Base-by-base conservation (phyloP, 2,113 vertebrate genomes). In the Nothobranchius furzeri region DNA sequence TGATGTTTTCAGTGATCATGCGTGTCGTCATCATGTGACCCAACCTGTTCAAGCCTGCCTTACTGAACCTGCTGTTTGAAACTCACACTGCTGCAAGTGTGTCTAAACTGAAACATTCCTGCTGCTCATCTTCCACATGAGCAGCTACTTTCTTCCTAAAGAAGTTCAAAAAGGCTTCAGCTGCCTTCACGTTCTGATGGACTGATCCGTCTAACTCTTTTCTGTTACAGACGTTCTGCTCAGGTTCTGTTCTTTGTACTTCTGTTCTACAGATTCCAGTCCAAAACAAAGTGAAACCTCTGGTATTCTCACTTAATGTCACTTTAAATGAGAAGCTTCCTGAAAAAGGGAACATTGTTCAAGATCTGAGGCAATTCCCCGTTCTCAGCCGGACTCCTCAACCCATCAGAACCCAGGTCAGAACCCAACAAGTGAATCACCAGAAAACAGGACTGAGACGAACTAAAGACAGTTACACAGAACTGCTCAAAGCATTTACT, bases 201-300 rank as follows among this genome's bases (percentile, higher is more conserved):
- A 2, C 13, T 2, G 6, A 58, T 1, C 0, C 2, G n/a, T 30
- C 30, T 13, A 7, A 35, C 10, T 46, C n/a, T 30, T 30, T 30
- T 30, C 30, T 30, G 4, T 30, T 4, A 30, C 15, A 45, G 30
- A 45, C 1, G 17, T 12, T 7, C 45, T 25, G 4, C 4, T 73
- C 12, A 52, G 11, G 8, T 61, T 70, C 42, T 69, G n/a, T 64
- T 55, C 17, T 49, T 7, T 68, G 15, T 60, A 49, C 17, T 60
- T 51, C 17, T 78, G 35, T 75, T 52, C 68, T 68, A 15, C 63
- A 97, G 95, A 94, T 81, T 42, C 24, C 73, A 0, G 17, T 86
- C 81, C 82, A 88, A 0, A 89, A 98, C 86, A 93, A 96, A 84
- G 93, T 98, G 49, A 87, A 93, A 1, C 95, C 96, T 56, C 92